Evolutionary conservation across 2,113 vertebrate species (phyloP).

Genomic region (Nasalis larvatus): DNA sequence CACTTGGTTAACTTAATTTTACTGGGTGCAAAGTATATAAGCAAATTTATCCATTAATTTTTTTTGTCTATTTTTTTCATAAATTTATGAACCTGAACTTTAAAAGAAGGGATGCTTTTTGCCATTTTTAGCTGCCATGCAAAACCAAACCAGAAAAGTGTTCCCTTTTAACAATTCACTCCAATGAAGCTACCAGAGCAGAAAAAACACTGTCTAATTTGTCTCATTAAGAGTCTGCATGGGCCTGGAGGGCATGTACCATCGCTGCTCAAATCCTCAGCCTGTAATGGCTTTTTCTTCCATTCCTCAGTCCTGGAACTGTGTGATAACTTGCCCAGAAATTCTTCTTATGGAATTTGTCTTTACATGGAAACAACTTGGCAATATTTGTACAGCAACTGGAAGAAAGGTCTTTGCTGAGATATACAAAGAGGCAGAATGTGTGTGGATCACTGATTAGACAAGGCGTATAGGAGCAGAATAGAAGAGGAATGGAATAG

Average conservation of each 20-base stretch:
- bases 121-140: background rate
- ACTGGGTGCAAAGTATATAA: background rate
- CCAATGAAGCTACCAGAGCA: background rate
- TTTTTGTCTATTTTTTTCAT: background rate
- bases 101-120: background rate
- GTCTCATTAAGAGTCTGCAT: background rate
- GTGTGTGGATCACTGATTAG: slow-evolving; percentile 34
- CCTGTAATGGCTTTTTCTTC: background rate
- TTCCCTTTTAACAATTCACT: background rate
- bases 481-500: background rate
- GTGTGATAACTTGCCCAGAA: slow-evolving; percentile 29
- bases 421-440: background rate
- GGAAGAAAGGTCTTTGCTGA: slow-evolving; percentile 38
- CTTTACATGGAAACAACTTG: background rate
- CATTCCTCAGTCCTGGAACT: background rate
- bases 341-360: background rate
- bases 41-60: background rate
- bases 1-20: background rate
- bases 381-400: slow-evolving; percentile 5
- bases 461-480: background rate
- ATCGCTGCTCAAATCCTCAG: background rate
- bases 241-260: background rate
- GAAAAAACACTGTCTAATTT: background rate
- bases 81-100: background rate
- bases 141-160: background rate